Percentiles rank a stretch among this genome's conserved stretches.
phyloP scores from a whole-genome alignment of 1,140 invertebrate genomes.

The Daktulosphaira vitifoliae region DNA sequence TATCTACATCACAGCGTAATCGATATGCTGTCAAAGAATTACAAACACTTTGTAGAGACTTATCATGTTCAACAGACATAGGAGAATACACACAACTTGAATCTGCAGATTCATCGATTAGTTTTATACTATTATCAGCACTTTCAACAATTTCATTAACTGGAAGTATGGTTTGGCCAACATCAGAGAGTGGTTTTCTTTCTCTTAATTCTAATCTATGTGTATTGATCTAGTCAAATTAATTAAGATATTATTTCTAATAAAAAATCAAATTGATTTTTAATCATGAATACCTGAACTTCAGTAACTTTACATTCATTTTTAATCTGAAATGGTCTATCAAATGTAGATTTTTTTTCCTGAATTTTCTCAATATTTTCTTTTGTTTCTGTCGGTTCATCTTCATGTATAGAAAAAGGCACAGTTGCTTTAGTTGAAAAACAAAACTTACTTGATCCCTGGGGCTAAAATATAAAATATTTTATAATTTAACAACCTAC shows the following conservation, averaged over 20 bases:
- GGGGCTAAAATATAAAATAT: conserved; percentile 3
- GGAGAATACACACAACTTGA: conserved; percentile 42
- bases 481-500: too few relatives aligned
- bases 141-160: not conserved
- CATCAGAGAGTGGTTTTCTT: conserved; percentile 19
- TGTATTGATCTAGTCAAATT: not conserved
- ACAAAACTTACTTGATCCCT: conserved; percentile 7
- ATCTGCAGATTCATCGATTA: not conserved
- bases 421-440: conserved; percentile 7
- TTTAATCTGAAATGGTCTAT: not conserved
- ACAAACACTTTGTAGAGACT: not conserved
- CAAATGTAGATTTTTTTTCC: not conserved
- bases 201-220: conserved; percentile 6
- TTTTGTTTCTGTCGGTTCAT: not conserved
- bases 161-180: not conserved
- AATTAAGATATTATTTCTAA: too few relatives aligned
- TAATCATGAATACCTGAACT: not conserved
- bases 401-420: conserved; percentile 28
- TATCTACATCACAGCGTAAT: conserved; percentile 12
- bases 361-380: not conserved
- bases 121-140: not conserved
- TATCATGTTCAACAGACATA: conserved; percentile 40
- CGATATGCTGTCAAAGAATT: not conserved
- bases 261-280: too few relatives aligned
- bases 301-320: not conserved